These are phyloP conservation scores for Pseudonaja textilis DNA, from an alignment of 2,113 vertebrate genomes.

Conservation along the genomic window DNA sequence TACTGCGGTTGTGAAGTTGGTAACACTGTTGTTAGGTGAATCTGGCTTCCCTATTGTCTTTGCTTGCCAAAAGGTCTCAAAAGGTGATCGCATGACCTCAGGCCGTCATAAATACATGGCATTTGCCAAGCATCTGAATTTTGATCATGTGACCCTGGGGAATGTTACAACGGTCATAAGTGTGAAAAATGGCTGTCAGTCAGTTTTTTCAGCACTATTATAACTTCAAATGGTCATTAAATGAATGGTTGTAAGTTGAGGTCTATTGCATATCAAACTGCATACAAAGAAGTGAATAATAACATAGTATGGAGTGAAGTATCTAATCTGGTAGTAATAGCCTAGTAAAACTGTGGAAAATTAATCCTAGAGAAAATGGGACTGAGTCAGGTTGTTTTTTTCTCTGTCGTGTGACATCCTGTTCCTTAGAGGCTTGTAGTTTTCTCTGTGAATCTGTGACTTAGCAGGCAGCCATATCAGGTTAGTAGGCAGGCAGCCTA, in stretches of 20 bases:
- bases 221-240: background rate
- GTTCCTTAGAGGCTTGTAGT: fast-evolving
- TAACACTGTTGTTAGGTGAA: background rate
- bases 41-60: background rate
- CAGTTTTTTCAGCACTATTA: background rate
- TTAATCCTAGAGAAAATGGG: background rate
- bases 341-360: background rate
- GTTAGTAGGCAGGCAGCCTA: background rate
- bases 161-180: background rate
- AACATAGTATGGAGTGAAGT: background rate
- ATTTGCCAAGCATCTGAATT: background rate
- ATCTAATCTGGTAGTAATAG: background rate
- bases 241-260: background rate
- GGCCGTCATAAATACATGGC: background rate
- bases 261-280: background rate
- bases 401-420: background rate
- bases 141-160: background rate
- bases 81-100: background rate
- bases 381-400: background rate
- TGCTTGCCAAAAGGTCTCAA: background rate
- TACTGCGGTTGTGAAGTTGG: background rate
- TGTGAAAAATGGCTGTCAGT: background rate
- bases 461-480: background rate
- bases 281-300: background rate
- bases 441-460: background rate